A percentile compares a stretch with the other conserved stretches of the same genome.
These are phyloP conservation scores for Amblyjoppa proteus DNA, from an alignment of 2,888 invertebrate genomes.

Conservation along the genomic window DNA sequence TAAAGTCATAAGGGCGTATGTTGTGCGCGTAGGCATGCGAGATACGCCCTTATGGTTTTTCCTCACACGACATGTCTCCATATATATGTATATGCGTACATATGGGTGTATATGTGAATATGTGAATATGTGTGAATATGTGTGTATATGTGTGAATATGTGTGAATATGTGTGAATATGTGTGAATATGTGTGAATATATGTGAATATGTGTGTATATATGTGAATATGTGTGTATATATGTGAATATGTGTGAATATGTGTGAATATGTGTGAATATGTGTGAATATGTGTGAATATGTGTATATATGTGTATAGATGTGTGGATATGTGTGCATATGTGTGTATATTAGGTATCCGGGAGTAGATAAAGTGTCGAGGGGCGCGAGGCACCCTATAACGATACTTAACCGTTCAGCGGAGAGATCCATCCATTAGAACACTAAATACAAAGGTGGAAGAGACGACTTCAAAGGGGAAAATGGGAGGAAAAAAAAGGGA, in stretches of 20 bases:
- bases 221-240: not conserved
- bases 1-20: conserved; percentile 12
- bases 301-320: not conserved
- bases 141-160: not conserved
- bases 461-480: conserved; percentile 50
- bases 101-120: not conserved
- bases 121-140: not conserved
- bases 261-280: not conserved
- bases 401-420: conserved; percentile 41
- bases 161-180: not conserved
- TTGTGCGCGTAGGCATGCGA: not conserved
- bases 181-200: not conserved
- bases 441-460: conserved; percentile 39
- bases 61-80: not conserved
- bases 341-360: not conserved
- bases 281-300: not conserved
- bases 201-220: not conserved
- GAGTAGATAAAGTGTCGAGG: conserved; percentile 10
- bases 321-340: not conserved
- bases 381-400: conserved; percentile 44
- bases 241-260: not conserved
- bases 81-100: not conserved
- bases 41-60: not conserved
- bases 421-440: conserved; percentile 45
- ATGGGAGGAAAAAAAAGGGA: conserved; percentile 9